Percentiles rank a stretch among this genome's conserved stretches.
Conservation (phyloP, 1,140 invertebrate genomes). For the Callitettix versicolor region DNA sequence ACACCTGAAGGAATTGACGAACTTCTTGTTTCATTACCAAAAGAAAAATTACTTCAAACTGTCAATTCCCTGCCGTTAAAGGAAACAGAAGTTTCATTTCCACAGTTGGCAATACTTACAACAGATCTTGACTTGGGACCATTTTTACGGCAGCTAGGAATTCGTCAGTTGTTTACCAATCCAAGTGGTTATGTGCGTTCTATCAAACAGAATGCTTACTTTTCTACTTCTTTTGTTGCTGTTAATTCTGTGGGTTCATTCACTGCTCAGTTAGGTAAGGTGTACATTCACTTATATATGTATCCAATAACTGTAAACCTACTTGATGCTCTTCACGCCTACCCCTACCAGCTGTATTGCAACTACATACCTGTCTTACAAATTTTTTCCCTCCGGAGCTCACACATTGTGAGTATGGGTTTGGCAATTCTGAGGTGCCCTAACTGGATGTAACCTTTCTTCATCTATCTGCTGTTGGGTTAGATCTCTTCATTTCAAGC, state of each 20-base stretch:
- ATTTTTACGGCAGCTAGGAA: conserved; percentile 24
- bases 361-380: no score
- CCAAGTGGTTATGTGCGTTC: conserved; percentile 17
- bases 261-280: not conserved
- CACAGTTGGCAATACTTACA: conserved; percentile 28
- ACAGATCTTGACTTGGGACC: conserved; percentile 25
- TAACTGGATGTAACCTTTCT: no score
- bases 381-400: no score
- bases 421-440: no score
- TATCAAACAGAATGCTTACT: conserved; percentile 29
- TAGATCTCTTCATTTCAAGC: no score
- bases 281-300: no score
- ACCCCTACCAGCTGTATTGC: not conserved
- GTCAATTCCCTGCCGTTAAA: conserved; percentile 18
- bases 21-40: conserved; percentile 22
- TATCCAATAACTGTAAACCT: not conserved
- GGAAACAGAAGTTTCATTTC: conserved; percentile 28
- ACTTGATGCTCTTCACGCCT: not conserved
- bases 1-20: conserved; percentile 22
- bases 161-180: conserved; percentile 21
- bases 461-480: no score
- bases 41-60: conserved; percentile 22
- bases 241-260: conserved; percentile 29
- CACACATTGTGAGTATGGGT: no score
- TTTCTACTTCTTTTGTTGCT: conserved; percentile 29